Evolutionary conservation across 2,888 invertebrate genomes (phyloP), one percentile per base, ranked within the genome.

Genomic region (Cantharis rufa): DNA sequence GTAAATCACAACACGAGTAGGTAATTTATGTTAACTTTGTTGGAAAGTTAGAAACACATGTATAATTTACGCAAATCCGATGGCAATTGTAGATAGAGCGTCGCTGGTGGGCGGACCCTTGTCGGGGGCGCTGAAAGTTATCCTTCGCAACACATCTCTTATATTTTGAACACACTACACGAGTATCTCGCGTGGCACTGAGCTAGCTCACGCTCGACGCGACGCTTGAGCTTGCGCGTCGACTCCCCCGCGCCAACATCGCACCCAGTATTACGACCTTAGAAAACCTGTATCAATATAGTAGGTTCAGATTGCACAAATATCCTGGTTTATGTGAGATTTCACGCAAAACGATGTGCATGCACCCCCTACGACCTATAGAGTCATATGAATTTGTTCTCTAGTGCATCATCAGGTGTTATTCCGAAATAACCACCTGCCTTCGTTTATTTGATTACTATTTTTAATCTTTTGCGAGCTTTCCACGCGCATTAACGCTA

Each of bases 161-260:
- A 71, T n/a, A 64, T n/a, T 66, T 62, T 70, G 70, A 24, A 76
- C 78, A 48, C 66, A 70, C 76, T 79, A 76, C 80, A 77, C 80
- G 80, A 82, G 81, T 78, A 81, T 83, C 85, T 85, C 83, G 85
- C 85, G 84, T 85, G 86, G 81, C 85, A 85, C 85, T 86, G 85
- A 84, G 78, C 80, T 85, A 84, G 79, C 80, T 79, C 77, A 81
- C 82, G 79, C 79, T 79, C 81, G 80, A 78, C 83, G 83, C 81
- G 82, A 84, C 84, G 83, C 81, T 82, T 79, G 84, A 83, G 84
- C 84, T 83, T 85, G 84, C 85, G 85, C 85, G 85, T 83, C 81
- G 81, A 83, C 84, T 77, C 78, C 76, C 79, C 81, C 82, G 48
- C 48, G 82, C 82, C 83, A 81, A 84, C 81, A 81, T 80, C 77